Evolutionary conservation across 2,797 vertebrate species (phyloP).

Genomic region (Neopelma chrysocephalum): DNA sequence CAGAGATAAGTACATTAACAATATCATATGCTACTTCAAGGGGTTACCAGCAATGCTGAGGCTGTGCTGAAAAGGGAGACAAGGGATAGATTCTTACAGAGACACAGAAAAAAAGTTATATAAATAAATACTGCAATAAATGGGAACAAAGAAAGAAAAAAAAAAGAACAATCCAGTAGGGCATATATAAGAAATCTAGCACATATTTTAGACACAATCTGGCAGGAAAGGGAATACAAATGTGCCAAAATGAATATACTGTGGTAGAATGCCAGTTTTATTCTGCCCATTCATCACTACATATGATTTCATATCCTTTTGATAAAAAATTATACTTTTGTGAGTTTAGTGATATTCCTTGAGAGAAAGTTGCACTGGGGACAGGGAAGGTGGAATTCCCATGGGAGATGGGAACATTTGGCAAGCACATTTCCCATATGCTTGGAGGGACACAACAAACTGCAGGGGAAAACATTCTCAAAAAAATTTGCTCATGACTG

Average conservation of each 20-base stretch:
- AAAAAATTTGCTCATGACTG: not conserved
- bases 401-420: not conserved
- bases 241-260: slow-evolving; percentile 45
- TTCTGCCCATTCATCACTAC: not conserved
- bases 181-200: not conserved
- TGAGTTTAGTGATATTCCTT: not conserved
- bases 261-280: slow-evolving; percentile 4
- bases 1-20: not conserved
- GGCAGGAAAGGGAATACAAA: slow-evolving; percentile 20
- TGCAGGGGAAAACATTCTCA: not conserved
- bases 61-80: not conserved
- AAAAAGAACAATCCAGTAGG: not conserved
- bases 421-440: not conserved
- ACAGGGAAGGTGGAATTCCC: not conserved
- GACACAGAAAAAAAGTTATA: not conserved
- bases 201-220: not conserved
- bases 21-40: not conserved
- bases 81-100: not conserved
- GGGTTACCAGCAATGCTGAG: not conserved
- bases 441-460: not conserved
- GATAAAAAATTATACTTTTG: not conserved
- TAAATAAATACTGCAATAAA: slow-evolving; percentile 34
- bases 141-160: slow-evolving; percentile 12
- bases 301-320: not conserved
- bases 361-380: not conserved